Evolutionary conservation across 2,888 invertebrate species (phyloP).

Genomic region (Lasioglossum marginatum): DNA sequence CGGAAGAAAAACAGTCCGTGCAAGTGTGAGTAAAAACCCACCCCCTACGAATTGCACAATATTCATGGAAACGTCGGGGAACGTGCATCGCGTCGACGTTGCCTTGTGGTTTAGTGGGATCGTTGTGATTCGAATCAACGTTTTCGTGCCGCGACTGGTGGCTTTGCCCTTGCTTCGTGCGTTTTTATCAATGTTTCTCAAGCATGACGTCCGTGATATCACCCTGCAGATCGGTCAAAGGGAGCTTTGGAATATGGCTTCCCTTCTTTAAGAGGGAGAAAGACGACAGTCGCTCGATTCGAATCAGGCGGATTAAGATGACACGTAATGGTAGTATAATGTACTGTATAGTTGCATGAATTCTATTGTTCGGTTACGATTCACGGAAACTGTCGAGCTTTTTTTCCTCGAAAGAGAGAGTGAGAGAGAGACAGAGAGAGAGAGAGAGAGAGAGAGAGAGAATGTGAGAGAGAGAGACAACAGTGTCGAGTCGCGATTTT

Average conservation of each 20-base stretch:
- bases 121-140: constrained; percentile 29
- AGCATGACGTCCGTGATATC: constrained; percentile 49
- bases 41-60: constrained; percentile 37
- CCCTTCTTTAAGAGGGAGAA: constrained; percentile 47
- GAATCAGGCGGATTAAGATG: constrained; percentile 9
- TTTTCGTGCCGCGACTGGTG: not conserved
- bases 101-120: constrained; percentile 16
- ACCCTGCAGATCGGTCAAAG: constrained; percentile 58
- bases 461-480: not conserved
- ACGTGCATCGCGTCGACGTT: constrained; percentile 17
- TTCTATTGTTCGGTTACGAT: not conserved
- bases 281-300: constrained; percentile 36
- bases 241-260: constrained; percentile 70
- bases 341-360: not conserved
- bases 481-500: constrained; percentile 32
- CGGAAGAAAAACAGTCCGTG: constrained; percentile 97
- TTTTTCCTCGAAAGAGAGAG: not conserved
- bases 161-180: not conserved
- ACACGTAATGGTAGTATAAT: not conserved
- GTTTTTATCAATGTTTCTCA: constrained; percentile 1
- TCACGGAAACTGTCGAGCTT: not conserved
- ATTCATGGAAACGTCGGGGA: constrained; percentile 24
- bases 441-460: not conserved
- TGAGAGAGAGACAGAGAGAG: not conserved
- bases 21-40: constrained; percentile 91